Evolutionary conservation across 2,888 invertebrate genomes (phyloP), one percentile per base, ranked within the genome.

Genomic region (Candidula unifasciata): DNA sequence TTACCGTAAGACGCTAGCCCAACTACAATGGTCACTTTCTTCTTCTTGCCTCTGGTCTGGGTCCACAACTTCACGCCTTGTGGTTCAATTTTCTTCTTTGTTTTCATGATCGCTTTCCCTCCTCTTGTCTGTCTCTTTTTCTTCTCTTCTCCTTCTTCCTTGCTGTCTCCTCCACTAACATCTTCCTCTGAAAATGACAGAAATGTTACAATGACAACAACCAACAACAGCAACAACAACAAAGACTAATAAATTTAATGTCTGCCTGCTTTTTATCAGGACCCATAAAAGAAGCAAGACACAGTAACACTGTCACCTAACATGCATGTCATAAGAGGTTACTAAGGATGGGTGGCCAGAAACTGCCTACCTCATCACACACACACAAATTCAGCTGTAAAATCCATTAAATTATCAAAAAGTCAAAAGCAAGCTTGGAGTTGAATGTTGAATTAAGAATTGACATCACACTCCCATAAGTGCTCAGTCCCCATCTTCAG

Each of bases 61-160:
- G 94, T 91, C 76, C 93, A 94, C 57, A 95, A 84, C 60, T 93
- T 92, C 33, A 95, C 91, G 52, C 93, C 92, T 85, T 91, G 90
- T 27, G 93, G 93, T 80, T 92, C 92, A 18, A 91, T 88, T 87
- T 91, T 91, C 87, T 87, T 98, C 94, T 98, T 98, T 18, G 98
- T 96, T 94, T 98, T 98, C 84, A 98, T 95, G 95, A 97, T 96
- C 66, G 98, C 99, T 93, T 98, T 98, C 16, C 99, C 99, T 64
- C 99, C 99, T 76, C 99, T 95, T 93, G 98, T 99, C 93, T 99
- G 99, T 30, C 98, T 95, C 93, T 98, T 98, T 93, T 98, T 98
- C 94, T 98, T 98, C 92, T 97, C 98, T 44, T 90, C 91, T 1
- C 88, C 91, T 6, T 84, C 87, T n/a, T 88, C 88, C 60, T 87